phyloP scores from a whole-genome alignment of 2,113 vertebrate genomes.

The Laticauda colubrina region DNA sequence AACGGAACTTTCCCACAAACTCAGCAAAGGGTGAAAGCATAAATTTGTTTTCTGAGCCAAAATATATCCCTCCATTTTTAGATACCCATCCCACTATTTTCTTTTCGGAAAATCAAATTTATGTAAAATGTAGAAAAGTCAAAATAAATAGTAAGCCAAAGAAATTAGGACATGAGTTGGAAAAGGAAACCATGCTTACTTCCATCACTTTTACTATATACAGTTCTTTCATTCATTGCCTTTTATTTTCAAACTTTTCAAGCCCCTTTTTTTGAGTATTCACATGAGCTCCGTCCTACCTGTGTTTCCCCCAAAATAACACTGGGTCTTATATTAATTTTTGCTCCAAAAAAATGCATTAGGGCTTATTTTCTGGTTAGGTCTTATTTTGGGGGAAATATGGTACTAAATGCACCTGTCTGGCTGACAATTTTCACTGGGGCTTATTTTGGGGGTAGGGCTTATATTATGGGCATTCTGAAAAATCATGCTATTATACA shows the following conservation, averaged over 20 bases:
- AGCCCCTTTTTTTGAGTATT: background rate
- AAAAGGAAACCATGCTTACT: background rate
- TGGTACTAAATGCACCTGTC: too few species aligned
- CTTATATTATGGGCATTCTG: too few species aligned
- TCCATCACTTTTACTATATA: background rate
- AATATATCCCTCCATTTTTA: background rate
- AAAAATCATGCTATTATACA: too few species aligned
- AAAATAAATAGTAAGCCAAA: background rate
- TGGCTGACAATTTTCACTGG: too few species aligned
- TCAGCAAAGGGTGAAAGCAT: background rate
- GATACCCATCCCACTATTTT: background rate
- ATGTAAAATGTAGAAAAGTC: background rate
- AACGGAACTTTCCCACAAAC: background rate
- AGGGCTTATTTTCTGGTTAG: too few species aligned
- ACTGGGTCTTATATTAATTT: too few species aligned
- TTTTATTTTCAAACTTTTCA: background rate
- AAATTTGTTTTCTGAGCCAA: background rate
- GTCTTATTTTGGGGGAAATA: too few species aligned
- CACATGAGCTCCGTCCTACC: background rate
- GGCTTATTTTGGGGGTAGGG: too few species aligned
- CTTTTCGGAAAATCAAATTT: background rate
- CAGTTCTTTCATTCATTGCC: background rate
- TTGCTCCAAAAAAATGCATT: too few species aligned
- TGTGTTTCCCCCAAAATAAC: too few species aligned
- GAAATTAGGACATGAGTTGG: background rate